Evolutionary conservation across 1,140 invertebrate genomes (phyloP).

Genomic region (Danaus plexippus): DNA sequence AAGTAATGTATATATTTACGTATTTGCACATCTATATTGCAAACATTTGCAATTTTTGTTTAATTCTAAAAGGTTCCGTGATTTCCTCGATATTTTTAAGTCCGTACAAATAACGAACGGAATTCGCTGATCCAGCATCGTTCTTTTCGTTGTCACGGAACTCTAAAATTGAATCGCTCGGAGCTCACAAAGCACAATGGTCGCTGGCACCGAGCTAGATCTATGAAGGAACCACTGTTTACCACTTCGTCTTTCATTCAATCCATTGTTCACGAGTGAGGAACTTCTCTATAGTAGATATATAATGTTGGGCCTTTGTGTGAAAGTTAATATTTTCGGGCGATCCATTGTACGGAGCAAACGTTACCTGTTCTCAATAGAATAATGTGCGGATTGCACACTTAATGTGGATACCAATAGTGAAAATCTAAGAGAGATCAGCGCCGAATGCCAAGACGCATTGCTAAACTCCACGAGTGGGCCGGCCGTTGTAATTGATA

Average conservation of each 20-base stretch:
- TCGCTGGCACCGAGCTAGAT: constrained; percentile 29
- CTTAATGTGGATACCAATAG: constrained; percentile 52
- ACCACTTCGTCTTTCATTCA: constrained; percentile 68
- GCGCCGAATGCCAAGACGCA: constrained; percentile 38
- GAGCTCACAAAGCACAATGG: constrained; percentile 26
- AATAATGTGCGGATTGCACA: constrained; percentile 57
- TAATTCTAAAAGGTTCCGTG: too few relatives aligned
- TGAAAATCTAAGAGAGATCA: constrained; percentile 37
- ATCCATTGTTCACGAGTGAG: constrained; percentile 67
- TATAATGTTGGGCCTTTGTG: constrained; percentile 66
- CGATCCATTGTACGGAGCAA: constrained; percentile 50
- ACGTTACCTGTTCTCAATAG: constrained; percentile 60
- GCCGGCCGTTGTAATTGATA: constrained; percentile 60
- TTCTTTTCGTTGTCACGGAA: too few relatives aligned
- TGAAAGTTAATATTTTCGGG: constrained; percentile 69
- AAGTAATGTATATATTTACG: too few relatives aligned
- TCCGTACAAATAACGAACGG: too few relatives aligned
- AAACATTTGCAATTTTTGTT: too few relatives aligned
- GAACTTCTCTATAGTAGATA: constrained; percentile 62
- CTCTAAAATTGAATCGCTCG: constrained; percentile 1
- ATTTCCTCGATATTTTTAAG: too few relatives aligned
- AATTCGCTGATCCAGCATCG: too few relatives aligned
- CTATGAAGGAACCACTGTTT: constrained; percentile 60
- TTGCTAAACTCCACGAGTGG: constrained; percentile 48
- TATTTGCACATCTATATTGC: too few relatives aligned